phyloP scores from a whole-genome alignment of 2,113 vertebrate species.

The Picathartes gymnocephalus region DNA sequence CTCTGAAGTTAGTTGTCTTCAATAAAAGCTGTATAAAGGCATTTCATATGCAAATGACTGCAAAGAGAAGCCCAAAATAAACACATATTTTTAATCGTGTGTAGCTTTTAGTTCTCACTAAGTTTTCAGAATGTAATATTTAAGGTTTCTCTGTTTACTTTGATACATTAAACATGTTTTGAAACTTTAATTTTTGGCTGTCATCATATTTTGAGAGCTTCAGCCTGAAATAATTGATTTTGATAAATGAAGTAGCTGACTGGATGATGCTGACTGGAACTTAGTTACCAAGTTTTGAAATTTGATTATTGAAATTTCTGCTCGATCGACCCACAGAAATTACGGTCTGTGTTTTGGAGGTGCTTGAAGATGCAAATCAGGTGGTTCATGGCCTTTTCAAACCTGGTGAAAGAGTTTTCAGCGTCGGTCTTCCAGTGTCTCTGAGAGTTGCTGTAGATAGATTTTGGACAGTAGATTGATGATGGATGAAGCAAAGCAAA shows the following conservation, averaged over 20 bases:
- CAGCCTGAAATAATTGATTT: not conserved
- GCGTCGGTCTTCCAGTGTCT: not conserved
- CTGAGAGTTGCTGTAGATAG: not conserved
- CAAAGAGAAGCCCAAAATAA: not conserved
- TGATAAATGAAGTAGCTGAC: not conserved
- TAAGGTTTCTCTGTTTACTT: not conserved
- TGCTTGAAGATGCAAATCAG: not conserved
- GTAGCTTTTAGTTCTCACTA: not conserved
- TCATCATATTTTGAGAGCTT: not conserved
- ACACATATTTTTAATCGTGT: not conserved
- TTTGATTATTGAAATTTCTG: not conserved
- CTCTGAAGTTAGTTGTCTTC: not conserved
- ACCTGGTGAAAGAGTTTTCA: not conserved
- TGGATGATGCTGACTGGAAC: not conserved
- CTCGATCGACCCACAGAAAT: not conserved
- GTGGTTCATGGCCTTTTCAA: not conserved
- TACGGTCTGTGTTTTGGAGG: not conserved
- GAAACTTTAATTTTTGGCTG: not conserved
- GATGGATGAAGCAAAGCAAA: not conserved
- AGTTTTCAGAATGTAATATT: not conserved
- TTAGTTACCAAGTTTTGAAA: not conserved
- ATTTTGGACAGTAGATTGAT: not conserved
- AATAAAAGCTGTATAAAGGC: not conserved
- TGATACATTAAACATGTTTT: not conserved
- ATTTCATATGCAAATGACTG: not conserved